Evolutionary conservation across 1,140 invertebrate species (phyloP).

Genomic region (Ylistrum balloti): DNA sequence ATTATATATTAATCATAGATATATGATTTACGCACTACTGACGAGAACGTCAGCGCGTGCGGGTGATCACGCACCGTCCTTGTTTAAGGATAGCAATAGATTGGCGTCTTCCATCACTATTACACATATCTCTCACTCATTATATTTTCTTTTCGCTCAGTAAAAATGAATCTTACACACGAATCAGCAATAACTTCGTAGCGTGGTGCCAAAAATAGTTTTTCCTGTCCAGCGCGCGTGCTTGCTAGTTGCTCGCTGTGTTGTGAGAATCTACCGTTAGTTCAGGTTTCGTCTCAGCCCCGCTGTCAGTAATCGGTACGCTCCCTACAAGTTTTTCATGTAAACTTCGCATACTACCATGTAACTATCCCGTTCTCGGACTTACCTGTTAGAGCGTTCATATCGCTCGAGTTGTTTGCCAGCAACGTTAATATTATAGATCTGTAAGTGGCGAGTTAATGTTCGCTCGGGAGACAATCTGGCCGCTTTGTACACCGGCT

Average conservation of each 20-base stretch:
- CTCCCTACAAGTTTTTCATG: conserved; percentile 7
- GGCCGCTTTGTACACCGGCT: not conserved
- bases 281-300: not conserved
- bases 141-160: not conserved
- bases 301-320: not conserved
- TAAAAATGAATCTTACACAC: conserved; percentile 36
- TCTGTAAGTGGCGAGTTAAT: not conserved
- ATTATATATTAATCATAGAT: too few species aligned
- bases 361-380: not conserved
- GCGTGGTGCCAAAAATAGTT: conserved; percentile 23
- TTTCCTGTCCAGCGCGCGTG: not conserved
- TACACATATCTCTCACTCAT: not conserved
- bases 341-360: not conserved
- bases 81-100: not conserved
- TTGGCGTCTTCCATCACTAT: not conserved
- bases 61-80: not conserved
- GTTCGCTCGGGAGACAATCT: not conserved
- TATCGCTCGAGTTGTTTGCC: not conserved
- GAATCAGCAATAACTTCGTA: not conserved
- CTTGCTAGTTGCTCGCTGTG: not conserved
- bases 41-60: not conserved
- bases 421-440: not conserved
- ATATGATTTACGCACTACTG: too few species aligned
- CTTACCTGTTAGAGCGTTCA: not conserved
- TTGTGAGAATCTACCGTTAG: not conserved